Evolutionary conservation across 2,797 vertebrate genomes (phyloP).

Genomic region (Hephaestus fuliginosus): DNA sequence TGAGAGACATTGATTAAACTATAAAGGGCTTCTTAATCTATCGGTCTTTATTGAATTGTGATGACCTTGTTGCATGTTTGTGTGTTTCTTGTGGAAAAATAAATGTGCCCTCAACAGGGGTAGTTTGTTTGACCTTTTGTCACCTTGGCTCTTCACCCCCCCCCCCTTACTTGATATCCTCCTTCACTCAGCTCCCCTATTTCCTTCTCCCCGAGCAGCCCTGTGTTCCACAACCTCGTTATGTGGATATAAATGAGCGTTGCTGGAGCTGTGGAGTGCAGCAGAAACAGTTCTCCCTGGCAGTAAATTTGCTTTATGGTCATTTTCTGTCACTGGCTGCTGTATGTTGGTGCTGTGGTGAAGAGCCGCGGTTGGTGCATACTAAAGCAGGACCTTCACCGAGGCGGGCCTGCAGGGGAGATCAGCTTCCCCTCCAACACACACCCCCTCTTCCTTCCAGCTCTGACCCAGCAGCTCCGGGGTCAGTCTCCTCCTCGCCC

Average conservation of each 20-base stretch:
- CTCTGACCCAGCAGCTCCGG: constrained; percentile 26
- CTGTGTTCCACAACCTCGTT: constrained; percentile 50
- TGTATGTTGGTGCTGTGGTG: constrained; percentile 42
- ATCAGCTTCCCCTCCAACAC: constrained; percentile 15
- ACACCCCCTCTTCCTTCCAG: neutral
- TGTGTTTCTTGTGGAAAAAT: constrained; percentile 88
- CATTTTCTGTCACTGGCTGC: constrained; percentile 64
- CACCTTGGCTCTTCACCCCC: constrained; percentile 48
- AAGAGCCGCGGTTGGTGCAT: constrained; percentile 38
- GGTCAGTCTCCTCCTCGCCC: constrained; percentile 19
- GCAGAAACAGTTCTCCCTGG: constrained; percentile 47
- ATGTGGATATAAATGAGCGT: constrained; percentile 66
- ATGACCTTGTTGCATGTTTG: constrained; percentile 90
- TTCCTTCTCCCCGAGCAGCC: constrained; percentile 39
- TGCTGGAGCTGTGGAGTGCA: constrained; percentile 51
- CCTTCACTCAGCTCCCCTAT: constrained; percentile 16
- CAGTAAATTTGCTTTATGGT: constrained; percentile 73
- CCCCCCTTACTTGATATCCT: neutral
- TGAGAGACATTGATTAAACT: constrained; percentile 81
- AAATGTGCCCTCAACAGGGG: constrained; percentile 81
- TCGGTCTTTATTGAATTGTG: constrained; percentile 86
- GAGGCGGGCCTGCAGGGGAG: constrained; percentile 25
- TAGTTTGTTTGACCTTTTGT: constrained; percentile 78
- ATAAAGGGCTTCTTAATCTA: constrained; percentile 89
- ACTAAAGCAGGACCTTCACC: constrained; percentile 15